Percentiles rank a stretch among this genome's conserved stretches.
Conservation (phyloP, 2,888 invertebrate species). For the Protonemura montana region DNA sequence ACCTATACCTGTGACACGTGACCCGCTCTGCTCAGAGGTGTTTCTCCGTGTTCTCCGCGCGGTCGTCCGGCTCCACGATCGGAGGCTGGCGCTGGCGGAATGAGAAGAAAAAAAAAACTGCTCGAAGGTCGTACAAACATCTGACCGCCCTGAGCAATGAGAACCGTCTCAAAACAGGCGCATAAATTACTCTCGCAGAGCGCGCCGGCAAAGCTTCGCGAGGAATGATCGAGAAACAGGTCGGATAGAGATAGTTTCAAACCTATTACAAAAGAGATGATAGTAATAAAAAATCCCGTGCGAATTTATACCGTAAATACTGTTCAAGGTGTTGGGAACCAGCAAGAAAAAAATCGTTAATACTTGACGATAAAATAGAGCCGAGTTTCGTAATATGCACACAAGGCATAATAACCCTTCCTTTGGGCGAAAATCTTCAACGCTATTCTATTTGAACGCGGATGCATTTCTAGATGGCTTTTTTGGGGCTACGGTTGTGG, state of each 20-base stretch:
- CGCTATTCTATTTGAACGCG: background rate
- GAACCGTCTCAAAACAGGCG: constrained; percentile 17
- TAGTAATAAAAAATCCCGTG: constrained; percentile 19
- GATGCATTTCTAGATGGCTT: background rate
- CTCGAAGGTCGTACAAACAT: constrained; percentile 10
- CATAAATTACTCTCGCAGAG: constrained; percentile 24
- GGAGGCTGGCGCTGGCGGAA: background rate
- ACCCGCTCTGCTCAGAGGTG: background rate
- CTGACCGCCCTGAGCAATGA: constrained; percentile 27
- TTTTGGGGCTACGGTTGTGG: background rate
- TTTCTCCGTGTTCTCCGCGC: too few relatives aligned
- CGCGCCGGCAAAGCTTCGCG: constrained; percentile 8
- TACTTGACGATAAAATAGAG: constrained; percentile 2
- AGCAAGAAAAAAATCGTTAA: constrained; percentile 36
- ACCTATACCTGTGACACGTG: background rate
- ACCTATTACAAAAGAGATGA: constrained; percentile 35
- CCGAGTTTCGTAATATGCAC: background rate
- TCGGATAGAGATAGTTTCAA: constrained; percentile 10
- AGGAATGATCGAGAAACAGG: background rate
- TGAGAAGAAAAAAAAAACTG: background rate
- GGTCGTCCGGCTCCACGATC: background rate
- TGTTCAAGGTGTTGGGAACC: constrained; percentile 23
- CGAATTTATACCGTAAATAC: constrained; percentile 36
- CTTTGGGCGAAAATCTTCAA: background rate
- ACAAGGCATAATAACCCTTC: background rate